Evolutionary conservation across 2,797 vertebrate species (phyloP).

Genomic region (Helostoma temminkii): DNA sequence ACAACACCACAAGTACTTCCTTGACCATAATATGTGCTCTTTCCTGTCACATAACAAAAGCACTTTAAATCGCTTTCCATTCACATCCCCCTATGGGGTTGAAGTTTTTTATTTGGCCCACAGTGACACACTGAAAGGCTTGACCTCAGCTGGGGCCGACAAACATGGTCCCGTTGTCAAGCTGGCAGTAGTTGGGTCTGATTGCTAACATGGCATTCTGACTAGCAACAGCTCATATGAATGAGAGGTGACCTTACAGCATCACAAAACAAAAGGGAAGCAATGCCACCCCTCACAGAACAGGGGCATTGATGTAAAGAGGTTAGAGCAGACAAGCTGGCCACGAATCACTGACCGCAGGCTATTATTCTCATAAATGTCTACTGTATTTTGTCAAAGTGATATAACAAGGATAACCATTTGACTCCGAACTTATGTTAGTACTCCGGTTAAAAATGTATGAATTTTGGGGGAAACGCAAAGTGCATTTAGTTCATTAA

Average conservation of each 20-base stretch:
- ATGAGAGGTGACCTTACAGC: slow-evolving; percentile 47
- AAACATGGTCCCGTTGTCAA: slow-evolving; percentile 49
- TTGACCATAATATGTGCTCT: slow-evolving; percentile 6
- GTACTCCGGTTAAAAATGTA: not conserved
- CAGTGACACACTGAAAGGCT: slow-evolving; percentile 49
- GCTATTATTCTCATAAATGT: not conserved
- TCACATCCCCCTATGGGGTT: slow-evolving; percentile 29
- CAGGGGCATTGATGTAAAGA: slow-evolving; percentile 1
- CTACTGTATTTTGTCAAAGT: not conserved
- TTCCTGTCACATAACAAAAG: slow-evolving; percentile 33
- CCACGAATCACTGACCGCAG: not conserved
- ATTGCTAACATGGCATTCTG: slow-evolving; percentile 60
- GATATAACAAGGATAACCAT: not conserved
- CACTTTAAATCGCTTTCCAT: slow-evolving; percentile 14
- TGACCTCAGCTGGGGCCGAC: slow-evolving; percentile 48
- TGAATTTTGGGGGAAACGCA: not conserved
- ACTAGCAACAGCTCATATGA: slow-evolving; percentile 44
- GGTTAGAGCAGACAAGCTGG: slow-evolving; percentile 10
- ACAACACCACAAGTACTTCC: slow-evolving; percentile 8
- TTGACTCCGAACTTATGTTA: not conserved
- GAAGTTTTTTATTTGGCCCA: slow-evolving; percentile 49
- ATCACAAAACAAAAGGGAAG: slow-evolving; percentile 27
- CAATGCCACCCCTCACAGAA: not conserved
- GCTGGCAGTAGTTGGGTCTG: slow-evolving; percentile 38
- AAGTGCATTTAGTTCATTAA: too few species aligned